Evolutionary conservation across 2,888 invertebrate genomes (phyloP).

Genomic region (Tiliacea aurago): DNA sequence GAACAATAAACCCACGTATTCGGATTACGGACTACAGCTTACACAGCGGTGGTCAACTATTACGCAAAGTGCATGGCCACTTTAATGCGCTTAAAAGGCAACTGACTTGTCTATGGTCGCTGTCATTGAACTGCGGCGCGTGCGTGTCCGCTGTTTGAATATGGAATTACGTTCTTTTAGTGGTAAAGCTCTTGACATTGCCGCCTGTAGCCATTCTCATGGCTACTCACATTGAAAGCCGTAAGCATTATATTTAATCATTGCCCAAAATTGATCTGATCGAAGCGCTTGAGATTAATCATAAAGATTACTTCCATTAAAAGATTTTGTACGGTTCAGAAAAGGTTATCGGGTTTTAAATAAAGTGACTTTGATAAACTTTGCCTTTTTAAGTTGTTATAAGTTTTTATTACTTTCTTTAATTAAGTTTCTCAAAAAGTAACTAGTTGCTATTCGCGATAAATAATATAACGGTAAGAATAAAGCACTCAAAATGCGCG

Average conservation of each 20-base stretch:
- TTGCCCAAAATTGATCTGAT: constrained; percentile 73
- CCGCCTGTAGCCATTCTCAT: constrained; percentile 75
- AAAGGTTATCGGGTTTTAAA: constrained; percentile 68
- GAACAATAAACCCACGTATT: constrained; percentile 63
- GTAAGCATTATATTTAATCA: constrained; percentile 72
- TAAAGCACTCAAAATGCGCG: neutral
- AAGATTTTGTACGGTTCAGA: constrained; percentile 70
- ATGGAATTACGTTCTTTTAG: constrained; percentile 84
- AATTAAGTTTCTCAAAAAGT: constrained; percentile 20
- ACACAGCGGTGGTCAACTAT: constrained; percentile 68
- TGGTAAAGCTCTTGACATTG: constrained; percentile 87
- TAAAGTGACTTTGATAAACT: constrained; percentile 64
- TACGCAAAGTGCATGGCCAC: constrained; percentile 85
- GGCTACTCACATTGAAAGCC: constrained; percentile 71
- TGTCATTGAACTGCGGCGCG: constrained; percentile 85
- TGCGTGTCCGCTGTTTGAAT: constrained; percentile 81
- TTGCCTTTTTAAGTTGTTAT: constrained; percentile 44
- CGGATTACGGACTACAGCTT: constrained; percentile 74
- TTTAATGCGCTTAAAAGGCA: constrained; percentile 85
- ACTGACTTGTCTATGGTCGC: constrained; percentile 83
- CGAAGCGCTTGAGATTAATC: constrained; percentile 71
- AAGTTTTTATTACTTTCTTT: constrained; percentile 54
- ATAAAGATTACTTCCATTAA: constrained; percentile 71
- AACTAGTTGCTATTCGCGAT: neutral
- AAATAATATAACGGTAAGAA: constrained; percentile 10